Evolutionary conservation across 2,888 invertebrate genomes (phyloP).

Genomic region (Villa cingulata): DNA sequence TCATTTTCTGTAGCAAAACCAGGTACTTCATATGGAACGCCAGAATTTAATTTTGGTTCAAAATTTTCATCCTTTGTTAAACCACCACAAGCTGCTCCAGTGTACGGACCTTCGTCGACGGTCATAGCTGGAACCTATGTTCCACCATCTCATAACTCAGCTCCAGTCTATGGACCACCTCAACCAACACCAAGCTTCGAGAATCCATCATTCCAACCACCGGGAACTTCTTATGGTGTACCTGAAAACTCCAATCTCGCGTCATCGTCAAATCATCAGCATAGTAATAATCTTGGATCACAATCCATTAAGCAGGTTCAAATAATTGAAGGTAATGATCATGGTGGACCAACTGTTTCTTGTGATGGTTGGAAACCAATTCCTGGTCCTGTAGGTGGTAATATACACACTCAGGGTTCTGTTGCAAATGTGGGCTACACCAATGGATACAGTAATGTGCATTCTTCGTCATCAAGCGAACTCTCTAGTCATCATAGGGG

Average conservation of each 20-base stretch:
- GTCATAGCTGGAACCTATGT: not conserved
- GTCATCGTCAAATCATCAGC: not conserved
- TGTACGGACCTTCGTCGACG: conserved; percentile 13
- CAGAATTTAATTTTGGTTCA: conserved; percentile 2
- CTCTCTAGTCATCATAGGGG: conserved; percentile 4
- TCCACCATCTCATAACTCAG: conserved; percentile 17
- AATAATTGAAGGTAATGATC: conserved; percentile 26
- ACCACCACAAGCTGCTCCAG: conserved; percentile 12
- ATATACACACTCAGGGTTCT: conserved; percentile 21
- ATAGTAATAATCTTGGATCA: conserved; percentile 12
- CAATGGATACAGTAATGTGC: conserved; percentile 2
- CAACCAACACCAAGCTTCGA: conserved; percentile 26
- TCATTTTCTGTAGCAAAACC: conserved; percentile 30
- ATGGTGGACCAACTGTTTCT: conserved; percentile 35
- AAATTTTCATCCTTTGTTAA: not conserved
- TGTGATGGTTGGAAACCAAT: conserved; percentile 84
- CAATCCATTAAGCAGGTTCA: conserved; percentile 30
- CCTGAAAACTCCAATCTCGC: conserved; percentile 20
- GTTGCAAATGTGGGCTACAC: not conserved
- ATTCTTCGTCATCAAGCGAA: conserved; percentile 15
- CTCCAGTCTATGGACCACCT: conserved; percentile 11
- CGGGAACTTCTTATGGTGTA: conserved; percentile 11
- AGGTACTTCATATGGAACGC: conserved; percentile 19
- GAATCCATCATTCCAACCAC: conserved; percentile 40
- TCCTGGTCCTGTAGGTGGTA: conserved; percentile 44